phyloP scores from a whole-genome alignment of 2,888 invertebrate species.

The Pseudococcus longispinus region DNA sequence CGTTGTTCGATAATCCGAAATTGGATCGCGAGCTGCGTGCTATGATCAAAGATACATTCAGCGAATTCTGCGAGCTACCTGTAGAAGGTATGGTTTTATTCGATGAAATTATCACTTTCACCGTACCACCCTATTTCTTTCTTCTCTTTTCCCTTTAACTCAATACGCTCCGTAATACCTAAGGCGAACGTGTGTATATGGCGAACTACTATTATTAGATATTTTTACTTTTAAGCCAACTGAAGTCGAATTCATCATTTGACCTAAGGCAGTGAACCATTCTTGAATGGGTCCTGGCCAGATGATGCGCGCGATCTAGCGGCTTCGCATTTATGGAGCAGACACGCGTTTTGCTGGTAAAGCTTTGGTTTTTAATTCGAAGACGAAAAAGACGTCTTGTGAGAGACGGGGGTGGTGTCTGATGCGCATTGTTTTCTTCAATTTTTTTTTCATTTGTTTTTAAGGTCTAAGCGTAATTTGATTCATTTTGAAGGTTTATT shows the following conservation, averaged over 20 bases:
- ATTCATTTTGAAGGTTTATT: background rate
- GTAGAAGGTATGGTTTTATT: conserved; percentile 1
- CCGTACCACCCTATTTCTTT: background rate
- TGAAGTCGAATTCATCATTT: conserved; percentile 45
- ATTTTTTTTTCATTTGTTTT: background rate
- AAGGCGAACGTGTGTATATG: background rate
- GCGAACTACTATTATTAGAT: conserved; percentile 26
- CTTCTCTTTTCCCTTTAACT: background rate
- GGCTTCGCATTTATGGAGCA: conserved; percentile 22
- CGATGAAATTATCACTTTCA: background rate
- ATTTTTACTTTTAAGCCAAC: conserved; percentile 43
- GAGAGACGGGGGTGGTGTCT: background rate
- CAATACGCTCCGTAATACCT: background rate
- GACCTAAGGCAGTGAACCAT: conserved; percentile 41
- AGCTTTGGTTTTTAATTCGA: conserved; percentile 35
- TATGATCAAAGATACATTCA: conserved; percentile 88
- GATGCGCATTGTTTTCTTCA: conserved; percentile 12
- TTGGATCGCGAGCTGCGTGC: conserved; percentile 82
- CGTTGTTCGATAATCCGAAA: conserved; percentile 86
- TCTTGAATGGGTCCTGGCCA: conserved; percentile 38
- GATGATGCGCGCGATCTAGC: conserved; percentile 30
- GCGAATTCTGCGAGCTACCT: conserved; percentile 80
- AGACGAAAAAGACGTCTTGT: background rate
- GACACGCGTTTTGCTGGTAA: conserved; percentile 33
- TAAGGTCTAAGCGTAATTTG: background rate